Base-by-base conservation (phyloP, 2,113 vertebrate genomes). In the Catharus fuscescens region DNA sequence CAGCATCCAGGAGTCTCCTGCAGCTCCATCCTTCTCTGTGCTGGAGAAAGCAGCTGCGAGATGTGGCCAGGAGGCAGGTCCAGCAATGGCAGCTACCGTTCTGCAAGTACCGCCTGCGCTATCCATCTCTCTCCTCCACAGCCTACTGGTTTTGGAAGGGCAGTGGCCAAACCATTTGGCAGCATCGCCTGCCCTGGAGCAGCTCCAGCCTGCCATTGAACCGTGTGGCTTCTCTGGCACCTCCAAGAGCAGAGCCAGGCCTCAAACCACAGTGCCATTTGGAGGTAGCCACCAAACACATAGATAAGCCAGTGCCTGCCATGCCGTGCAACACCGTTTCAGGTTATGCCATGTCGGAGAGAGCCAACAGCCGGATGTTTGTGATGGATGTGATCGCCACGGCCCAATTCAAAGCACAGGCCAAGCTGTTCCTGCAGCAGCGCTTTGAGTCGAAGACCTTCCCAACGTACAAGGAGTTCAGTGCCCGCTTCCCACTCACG, bases 391-490 rank as follows among this genome's bases (percentile, higher is more conserved):
- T 99, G 60, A 98, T 99, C 0, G 98, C 98, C 36, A 97, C 98
- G 66, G 98, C 99, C 6, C 99, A 99, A 90, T 99, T 99, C 97
- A 99, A 99, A 98, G 99, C 99, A 54, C 99, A 99, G 95, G 99
- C 99, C 70, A 99, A 99, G 97, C 97, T 99, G 45, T 99, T 99
- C 93, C 96, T 99, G 95, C 99, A 99, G 97, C 98, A 98, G 61
- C 98, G 99, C 81, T 99, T 99, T 3, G 98, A 99, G 93, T 99
- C 99, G 25, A 99, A 99, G 92, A 98, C 98, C 79, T 99, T 99
- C 95, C 99, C 99, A 19, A 98, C 99, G 3, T 99, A 99, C 93
- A 99, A 99, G 91, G 99, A 99, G 94, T 99, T 99, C 95, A 98
- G 99, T 6, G 98, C 98, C 12, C 99, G 98, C 85, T 99, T 99